Conservation (phyloP, 1,140 invertebrate genomes). For the Tenebrio molitor region DNA sequence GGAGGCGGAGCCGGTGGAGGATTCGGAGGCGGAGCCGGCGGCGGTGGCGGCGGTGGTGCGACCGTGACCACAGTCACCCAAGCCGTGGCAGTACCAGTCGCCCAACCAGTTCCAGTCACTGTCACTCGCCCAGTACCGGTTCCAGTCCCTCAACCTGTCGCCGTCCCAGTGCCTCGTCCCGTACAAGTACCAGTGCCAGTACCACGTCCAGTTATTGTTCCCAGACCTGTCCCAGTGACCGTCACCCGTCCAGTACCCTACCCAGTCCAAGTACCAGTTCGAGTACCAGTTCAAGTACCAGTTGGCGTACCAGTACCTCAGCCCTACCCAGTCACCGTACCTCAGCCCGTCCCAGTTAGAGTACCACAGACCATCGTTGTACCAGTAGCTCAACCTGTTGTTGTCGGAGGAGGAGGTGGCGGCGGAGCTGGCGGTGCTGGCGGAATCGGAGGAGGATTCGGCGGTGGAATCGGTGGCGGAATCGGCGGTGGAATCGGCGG, state of each 20-base stretch:
- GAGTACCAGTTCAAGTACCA: constrained; percentile 57
- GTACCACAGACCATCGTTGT: constrained; percentile 62
- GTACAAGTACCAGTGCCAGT: constrained; percentile 60
- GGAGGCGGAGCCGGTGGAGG: constrained; percentile 20
- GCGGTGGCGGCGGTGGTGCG: constrained; percentile 46
- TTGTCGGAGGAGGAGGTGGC: constrained; percentile 55
- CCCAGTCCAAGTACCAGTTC: constrained; percentile 56
- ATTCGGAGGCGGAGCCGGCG: constrained; percentile 51
- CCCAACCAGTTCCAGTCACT: constrained; percentile 65
- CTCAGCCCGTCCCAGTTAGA: constrained; percentile 57
- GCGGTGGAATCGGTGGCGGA: constrained; percentile 47
- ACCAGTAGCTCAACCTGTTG: constrained; percentile 61
- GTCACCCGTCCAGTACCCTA: constrained; percentile 58
- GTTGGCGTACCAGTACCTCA: constrained; percentile 56
- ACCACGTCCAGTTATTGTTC: constrained; percentile 63
- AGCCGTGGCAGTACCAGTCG: constrained; percentile 57
- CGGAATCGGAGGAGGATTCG: constrained; percentile 43
- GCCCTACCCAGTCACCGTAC: constrained; percentile 59
- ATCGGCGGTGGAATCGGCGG: constrained; percentile 28
- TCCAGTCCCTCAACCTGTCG: constrained; percentile 48
- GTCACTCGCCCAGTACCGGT: constrained; percentile 64
- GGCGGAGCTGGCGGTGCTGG: constrained; percentile 42
- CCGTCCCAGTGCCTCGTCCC: constrained; percentile 60
- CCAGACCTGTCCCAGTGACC: constrained; percentile 61
- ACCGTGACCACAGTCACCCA: constrained; percentile 49